Evolutionary conservation across 2,888 invertebrate genomes (phyloP).

Genomic region (Oxytorus armatus): DNA sequence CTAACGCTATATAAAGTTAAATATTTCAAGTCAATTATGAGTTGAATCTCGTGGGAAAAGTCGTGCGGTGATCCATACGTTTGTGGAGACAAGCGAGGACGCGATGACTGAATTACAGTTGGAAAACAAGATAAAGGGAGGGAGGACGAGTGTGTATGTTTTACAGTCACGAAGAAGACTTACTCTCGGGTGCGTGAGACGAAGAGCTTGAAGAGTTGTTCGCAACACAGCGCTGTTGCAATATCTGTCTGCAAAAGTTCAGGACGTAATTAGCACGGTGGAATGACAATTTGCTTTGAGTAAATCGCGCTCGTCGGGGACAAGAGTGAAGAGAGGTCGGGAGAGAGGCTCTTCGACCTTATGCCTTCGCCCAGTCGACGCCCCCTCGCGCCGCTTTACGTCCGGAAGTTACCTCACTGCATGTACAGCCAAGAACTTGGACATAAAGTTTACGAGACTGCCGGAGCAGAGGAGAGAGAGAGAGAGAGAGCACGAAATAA

Average conservation of each 20-base stretch:
- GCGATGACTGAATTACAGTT: constrained; percentile 33
- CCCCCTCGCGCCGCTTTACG: constrained; percentile 8
- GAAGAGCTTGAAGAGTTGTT: constrained; percentile 44
- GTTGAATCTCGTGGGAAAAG: constrained; percentile 15
- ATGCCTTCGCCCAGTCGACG: constrained; percentile 14
- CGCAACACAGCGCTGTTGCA: constrained; percentile 33
- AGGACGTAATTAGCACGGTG: constrained; percentile 67
- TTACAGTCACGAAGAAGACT: background rate
- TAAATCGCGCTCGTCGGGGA: constrained; percentile 58
- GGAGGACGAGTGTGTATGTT: background rate
- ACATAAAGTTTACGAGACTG: constrained; percentile 53
- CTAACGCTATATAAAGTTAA: constrained; percentile 37
- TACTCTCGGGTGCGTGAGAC: constrained; percentile 17
- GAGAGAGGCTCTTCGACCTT: constrained; percentile 10
- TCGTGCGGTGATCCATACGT: background rate
- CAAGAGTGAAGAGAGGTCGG: constrained; percentile 1
- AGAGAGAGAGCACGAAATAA: constrained; percentile 16
- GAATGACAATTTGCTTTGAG: constrained; percentile 72
- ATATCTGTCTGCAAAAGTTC: constrained; percentile 65
- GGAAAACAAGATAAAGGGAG: constrained; percentile 21
- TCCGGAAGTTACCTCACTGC: constrained; percentile 43
- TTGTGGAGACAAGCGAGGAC: background rate
- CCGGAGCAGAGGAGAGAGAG: constrained; percentile 13
- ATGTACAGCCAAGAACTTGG: constrained; percentile 46
- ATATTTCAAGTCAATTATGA: constrained; percentile 57